Conservation (phyloP, 2,113 vertebrate species). For the Sarotherodon lohbergeri region DNA sequence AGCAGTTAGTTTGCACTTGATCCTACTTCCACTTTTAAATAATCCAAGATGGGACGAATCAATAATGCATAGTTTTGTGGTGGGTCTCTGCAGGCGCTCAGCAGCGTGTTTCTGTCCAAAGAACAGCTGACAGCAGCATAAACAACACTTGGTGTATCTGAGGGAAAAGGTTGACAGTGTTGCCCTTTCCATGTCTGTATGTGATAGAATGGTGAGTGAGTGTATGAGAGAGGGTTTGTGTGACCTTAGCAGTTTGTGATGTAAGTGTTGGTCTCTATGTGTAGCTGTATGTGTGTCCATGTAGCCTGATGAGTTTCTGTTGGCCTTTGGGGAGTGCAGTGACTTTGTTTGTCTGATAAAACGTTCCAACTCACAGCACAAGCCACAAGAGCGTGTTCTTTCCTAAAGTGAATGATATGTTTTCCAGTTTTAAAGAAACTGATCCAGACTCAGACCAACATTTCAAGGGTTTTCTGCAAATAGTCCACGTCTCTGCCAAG, state of each 20-base stretch:
- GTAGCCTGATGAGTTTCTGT: background rate
- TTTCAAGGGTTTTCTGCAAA: background rate
- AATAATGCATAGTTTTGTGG: background rate
- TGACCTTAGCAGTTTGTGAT: background rate
- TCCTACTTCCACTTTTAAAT: background rate
- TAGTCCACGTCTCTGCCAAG: background rate
- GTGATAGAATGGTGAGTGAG: background rate
- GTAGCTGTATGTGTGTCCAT: background rate
- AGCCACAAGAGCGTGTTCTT: background rate
- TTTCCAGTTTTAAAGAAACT: background rate
- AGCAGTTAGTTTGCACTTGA: background rate
- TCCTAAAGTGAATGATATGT: background rate
- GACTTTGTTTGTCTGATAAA: background rate
- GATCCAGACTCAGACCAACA: background rate
- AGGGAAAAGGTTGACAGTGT: background rate
- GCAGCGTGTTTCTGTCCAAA: background rate
- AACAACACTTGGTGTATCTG: background rate
- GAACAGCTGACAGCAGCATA: background rate
- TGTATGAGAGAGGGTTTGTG: background rate
- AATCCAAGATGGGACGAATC: background rate
- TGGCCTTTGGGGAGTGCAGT: background rate
- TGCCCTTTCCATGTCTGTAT: background rate
- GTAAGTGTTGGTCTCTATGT: background rate
- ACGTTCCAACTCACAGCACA: background rate
- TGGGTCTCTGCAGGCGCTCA: background rate